phyloP scores from a whole-genome alignment of 2,888 invertebrate species.

The Zaprionus bogoriensis region DNA sequence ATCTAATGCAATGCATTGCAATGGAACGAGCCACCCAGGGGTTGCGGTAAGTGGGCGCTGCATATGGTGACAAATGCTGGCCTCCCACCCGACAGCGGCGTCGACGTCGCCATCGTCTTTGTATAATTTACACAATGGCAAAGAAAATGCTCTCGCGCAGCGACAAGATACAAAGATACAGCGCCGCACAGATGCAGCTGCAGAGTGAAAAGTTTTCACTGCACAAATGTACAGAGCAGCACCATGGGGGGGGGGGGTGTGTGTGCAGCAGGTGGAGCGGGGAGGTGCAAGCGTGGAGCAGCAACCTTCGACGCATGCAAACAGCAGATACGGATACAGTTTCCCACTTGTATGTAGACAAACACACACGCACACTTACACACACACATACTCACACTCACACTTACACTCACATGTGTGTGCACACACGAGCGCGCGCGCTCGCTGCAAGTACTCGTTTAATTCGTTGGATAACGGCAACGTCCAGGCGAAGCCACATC shows the following conservation, averaged over 20 bases:
- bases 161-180: constrained; percentile 45
- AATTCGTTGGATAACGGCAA: constrained; percentile 45
- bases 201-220: constrained; percentile 37
- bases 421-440: constrained; percentile 14
- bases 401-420: constrained; percentile 7
- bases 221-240: no score
- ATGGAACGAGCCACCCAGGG: not conserved
- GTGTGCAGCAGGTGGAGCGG: not conserved
- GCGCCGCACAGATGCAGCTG: constrained; percentile 26
- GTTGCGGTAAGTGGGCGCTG: constrained; percentile 3
- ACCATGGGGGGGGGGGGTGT: no score
- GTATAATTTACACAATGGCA: constrained; percentile 65
- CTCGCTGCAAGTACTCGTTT: constrained; percentile 13
- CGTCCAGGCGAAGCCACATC: constrained; percentile 18
- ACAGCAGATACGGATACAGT: constrained; percentile 20
- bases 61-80: constrained; percentile 46
- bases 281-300: not conserved
- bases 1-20: constrained; percentile 52
- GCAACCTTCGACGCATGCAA: constrained; percentile 20
- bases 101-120: constrained; percentile 36
- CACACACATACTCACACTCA: constrained; percentile 24
- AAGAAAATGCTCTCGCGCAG: constrained; percentile 63
- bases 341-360: constrained; percentile 12
- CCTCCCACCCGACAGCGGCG: constrained; percentile 9
- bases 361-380: constrained; percentile 13